Evolutionary conservation across 2,888 invertebrate species (phyloP).

Genomic region (Harpalus rubripes): DNA sequence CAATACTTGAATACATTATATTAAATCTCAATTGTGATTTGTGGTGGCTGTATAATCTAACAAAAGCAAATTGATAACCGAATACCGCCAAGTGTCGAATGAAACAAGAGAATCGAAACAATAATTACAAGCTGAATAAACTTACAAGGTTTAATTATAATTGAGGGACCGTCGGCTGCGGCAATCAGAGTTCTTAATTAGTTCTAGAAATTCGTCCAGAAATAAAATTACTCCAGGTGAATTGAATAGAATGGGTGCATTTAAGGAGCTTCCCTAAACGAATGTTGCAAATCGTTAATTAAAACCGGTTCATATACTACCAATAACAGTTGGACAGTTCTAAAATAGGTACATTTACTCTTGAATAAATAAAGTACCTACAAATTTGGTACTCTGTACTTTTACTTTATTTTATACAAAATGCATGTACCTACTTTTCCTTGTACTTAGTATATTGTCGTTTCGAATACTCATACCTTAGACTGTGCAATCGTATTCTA

Average conservation of each 20-base stretch:
- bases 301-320: conserved; percentile 13
- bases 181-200: conserved; percentile 56
- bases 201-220: conserved; percentile 32
- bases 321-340: not conserved
- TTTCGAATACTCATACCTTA: too few relatives aligned
- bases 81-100: not conserved
- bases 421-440: too few relatives aligned
- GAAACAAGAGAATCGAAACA: conserved; percentile 52
- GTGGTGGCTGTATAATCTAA: not conserved
- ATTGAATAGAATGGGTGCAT: conserved; percentile 32
- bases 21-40: not conserved
- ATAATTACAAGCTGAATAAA: conserved; percentile 54
- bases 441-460: too few relatives aligned
- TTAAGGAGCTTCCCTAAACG: conserved; percentile 24
- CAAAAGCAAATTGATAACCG: conserved; percentile 5
- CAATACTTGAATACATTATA: conserved; percentile 6
- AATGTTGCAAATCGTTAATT: conserved; percentile 20
- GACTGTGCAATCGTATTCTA: too few relatives aligned
- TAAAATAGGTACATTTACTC: too few relatives aligned
- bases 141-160: conserved; percentile 45
- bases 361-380: too few relatives aligned
- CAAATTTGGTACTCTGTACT: too few relatives aligned
- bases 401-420: too few relatives aligned
- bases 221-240: conserved; percentile 37
- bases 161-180: conserved; percentile 24